A percentile compares a stretch with the other conserved stretches of the same genome.
These are phyloP conservation scores for Cossypha polioptera DNA, from an alignment of 2,797 vertebrate genomes.

Conservation along the genomic window DNA sequence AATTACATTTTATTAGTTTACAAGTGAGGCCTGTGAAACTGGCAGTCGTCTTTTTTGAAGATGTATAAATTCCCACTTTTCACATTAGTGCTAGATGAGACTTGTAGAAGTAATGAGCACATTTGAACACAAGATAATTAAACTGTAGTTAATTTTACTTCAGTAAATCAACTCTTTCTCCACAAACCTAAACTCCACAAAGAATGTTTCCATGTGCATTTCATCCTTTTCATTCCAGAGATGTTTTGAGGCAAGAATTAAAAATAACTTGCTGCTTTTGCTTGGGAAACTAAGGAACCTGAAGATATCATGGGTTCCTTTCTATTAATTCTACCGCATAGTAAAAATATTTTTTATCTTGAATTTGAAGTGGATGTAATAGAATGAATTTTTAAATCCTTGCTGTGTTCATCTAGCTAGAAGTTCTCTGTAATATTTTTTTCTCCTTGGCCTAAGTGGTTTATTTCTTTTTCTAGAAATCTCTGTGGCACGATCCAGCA, in stretches of 20 bases:
- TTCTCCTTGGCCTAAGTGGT: not conserved
- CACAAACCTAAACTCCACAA: not conserved
- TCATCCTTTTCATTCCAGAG: not conserved
- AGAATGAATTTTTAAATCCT: not conserved
- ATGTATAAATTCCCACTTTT: not conserved
- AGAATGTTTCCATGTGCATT: not conserved
- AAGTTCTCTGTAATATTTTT: not conserved
- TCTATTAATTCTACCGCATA: not conserved
- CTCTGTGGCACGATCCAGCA: conserved; percentile 92
- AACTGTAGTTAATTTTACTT: not conserved
- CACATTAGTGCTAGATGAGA: not conserved
- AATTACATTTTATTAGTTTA: not conserved
- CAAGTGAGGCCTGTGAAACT: not conserved
- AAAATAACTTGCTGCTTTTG: not conserved
- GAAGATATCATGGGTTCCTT: not conserved
- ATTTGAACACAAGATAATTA: not conserved
- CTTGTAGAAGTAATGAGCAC: not conserved
- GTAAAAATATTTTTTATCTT: not conserved
- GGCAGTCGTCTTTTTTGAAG: not conserved
- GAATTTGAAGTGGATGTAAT: not conserved
- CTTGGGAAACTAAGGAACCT: not conserved
- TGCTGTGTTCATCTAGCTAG: not conserved
- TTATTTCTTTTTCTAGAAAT: conserved; percentile 83
- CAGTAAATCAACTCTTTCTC: not conserved
- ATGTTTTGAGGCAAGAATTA: not conserved